phyloP scores from a whole-genome alignment of 1,140 invertebrate genomes.

The Nymphalis io region DNA sequence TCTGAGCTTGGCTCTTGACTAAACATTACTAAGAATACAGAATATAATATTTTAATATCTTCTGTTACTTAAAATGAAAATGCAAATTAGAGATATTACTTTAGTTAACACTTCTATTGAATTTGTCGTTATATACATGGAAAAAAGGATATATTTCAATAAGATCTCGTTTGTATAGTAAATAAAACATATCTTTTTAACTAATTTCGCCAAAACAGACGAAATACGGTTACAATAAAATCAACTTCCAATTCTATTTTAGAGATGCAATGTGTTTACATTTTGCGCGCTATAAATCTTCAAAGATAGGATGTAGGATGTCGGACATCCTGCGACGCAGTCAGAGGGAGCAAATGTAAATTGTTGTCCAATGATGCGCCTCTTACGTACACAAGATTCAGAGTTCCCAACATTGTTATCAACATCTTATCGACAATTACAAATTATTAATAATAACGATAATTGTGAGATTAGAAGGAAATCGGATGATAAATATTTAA shows the following conservation, averaged over 20 bases:
- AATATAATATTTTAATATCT: too few relatives aligned
- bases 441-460: neutral
- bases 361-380: conserved; percentile 5
- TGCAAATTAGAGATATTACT: too few relatives aligned
- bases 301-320: conserved; percentile 24
- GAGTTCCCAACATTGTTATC: neutral
- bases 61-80: too few relatives aligned
- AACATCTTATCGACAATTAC: conserved; percentile 4
- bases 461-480: neutral
- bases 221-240: neutral
- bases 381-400: neutral
- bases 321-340: conserved; percentile 27
- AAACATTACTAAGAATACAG: too few relatives aligned
- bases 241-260: conserved; percentile 12
- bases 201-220: neutral
- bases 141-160: too few relatives aligned
- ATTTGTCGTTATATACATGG: too few relatives aligned
- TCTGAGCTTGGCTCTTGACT: too few relatives aligned
- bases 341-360: neutral
- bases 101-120: too few relatives aligned
- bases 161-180: neutral
- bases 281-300: conserved; percentile 22
- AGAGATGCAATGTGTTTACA: conserved; percentile 6
- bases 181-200: neutral
- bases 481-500: neutral